Base-by-base conservation (phyloP, 2,888 invertebrate species). In the Coelopa pilipes region DNA sequence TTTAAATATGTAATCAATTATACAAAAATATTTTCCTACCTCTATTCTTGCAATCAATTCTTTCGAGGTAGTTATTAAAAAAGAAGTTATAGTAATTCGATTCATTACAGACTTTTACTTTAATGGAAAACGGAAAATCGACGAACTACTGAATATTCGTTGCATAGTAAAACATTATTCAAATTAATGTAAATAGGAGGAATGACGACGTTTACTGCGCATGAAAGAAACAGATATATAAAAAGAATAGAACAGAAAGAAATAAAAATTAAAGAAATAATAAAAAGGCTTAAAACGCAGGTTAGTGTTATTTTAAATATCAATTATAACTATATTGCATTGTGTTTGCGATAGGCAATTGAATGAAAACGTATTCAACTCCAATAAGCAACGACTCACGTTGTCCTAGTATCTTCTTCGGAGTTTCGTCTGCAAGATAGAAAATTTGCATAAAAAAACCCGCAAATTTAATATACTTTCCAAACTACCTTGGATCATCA, bases 371-470 rank as follows among this genome's bases (percentile, higher is more conserved):
- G 47, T 19, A 21, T 50, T 66, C 24, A 66, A 50, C 15, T 49
- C 21, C 50, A 66, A 50, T 66, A 50, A 21, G 7, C 19, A 66
- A 71, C 53, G 80, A 86, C 85, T 86, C 86, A 86, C 86, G 86
- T 86, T 76, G 84, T 84, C 72, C 84, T 83, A 46, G 83, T 84
- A 66, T 86, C 86, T 79, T 86, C 86, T 55, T 86, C 86, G 47
- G 86, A 86, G 75, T 85, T 86, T 76, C 82, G 83, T 73, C 86
- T 86, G 80, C 17, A 85, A 83, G 73, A 73, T 24, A 79, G 59
- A 71, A 71, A 24, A 34, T 2, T 34, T 86, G 80, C 17, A 85
- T 83, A 73, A 73, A n/a, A n/a, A 79, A 71, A 50, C 19, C 17
- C 4, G 21, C 5, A 60, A 19, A 60, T 4, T 13, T 19, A 3